phyloP scores from a whole-genome alignment of 2,113 vertebrate genomes.

The Thunnus maccoyii region DNA sequence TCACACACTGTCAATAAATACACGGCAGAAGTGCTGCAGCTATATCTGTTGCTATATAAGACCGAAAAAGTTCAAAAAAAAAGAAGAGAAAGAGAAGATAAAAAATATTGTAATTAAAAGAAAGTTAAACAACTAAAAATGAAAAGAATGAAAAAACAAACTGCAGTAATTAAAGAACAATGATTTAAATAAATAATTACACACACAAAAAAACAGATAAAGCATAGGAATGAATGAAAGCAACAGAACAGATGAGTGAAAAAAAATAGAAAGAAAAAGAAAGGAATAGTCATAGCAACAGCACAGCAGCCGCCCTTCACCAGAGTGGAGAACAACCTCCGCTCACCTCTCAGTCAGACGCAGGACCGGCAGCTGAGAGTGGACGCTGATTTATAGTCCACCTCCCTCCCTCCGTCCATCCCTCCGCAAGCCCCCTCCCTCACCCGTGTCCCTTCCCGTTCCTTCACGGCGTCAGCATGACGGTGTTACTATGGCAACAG shows the following conservation, averaged over 20 bases:
- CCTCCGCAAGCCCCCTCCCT: not conserved
- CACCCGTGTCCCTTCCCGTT: not conserved
- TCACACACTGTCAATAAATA: not conserved
- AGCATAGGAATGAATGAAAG: not conserved
- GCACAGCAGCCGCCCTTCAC: slow-evolving; percentile 37
- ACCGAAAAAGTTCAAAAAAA: not conserved
- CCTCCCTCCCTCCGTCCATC: slow-evolving; percentile 20
- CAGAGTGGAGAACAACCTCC: not conserved
- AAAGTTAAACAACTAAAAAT: not conserved
- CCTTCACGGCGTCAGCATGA: slow-evolving; percentile 46
- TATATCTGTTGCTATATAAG: not conserved
- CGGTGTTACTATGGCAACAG: slow-evolving; percentile 73
- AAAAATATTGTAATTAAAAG: no score
- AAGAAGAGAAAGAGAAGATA: not conserved
- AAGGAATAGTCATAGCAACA: slow-evolving; percentile 7
- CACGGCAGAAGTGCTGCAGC: not conserved
- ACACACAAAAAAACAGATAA: not conserved
- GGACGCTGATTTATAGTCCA: slow-evolving; percentile 71
- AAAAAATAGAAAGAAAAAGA: not conserved
- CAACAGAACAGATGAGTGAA: not conserved
- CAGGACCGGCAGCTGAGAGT: slow-evolving; percentile 11
- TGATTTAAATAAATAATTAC: not conserved
- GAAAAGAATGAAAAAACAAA: not conserved
- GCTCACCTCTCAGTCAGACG: slow-evolving; percentile 41
- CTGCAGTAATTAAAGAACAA: not conserved